Evolutionary conservation across 2,797 vertebrate species (phyloP).

Genomic region (Xiphorhynchus erythropygius): DNA sequence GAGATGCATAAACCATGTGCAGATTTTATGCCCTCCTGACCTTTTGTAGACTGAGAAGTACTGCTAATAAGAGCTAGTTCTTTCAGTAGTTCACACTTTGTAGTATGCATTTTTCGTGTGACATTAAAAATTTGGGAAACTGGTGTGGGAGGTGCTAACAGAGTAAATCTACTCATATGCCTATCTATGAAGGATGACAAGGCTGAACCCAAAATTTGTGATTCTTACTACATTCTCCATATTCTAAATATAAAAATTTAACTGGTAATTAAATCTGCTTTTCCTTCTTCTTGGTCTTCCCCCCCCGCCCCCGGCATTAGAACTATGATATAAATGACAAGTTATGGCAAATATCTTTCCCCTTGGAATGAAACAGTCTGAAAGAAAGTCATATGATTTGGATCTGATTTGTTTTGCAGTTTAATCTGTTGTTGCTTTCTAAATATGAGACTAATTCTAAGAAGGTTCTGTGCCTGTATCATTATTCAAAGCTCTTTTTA

Average conservation of each 20-base stretch:
- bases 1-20: not conserved
- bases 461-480: not conserved
- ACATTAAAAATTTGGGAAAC: not conserved
- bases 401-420: not conserved
- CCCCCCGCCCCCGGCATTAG: not conserved
- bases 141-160: not conserved
- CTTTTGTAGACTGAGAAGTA: not conserved
- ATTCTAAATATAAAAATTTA: not conserved
- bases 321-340: not conserved
- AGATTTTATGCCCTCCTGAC: not conserved
- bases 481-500: not conserved
- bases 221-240: not conserved
- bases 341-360: not conserved
- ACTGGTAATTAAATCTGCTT: not conserved
- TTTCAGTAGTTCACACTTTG: not conserved
- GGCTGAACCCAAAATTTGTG: not conserved
- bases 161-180: not conserved
- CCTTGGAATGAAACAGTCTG: not conserved
- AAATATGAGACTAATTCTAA: not conserved
- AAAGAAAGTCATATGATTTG: not conserved
- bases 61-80: not conserved
- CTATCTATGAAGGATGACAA: not conserved
- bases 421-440: not conserved
- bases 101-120: not conserved
- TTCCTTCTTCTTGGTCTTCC: not conserved